Conservation (phyloP, 2,113 vertebrate species). For the Plecotus auritus region DNA sequence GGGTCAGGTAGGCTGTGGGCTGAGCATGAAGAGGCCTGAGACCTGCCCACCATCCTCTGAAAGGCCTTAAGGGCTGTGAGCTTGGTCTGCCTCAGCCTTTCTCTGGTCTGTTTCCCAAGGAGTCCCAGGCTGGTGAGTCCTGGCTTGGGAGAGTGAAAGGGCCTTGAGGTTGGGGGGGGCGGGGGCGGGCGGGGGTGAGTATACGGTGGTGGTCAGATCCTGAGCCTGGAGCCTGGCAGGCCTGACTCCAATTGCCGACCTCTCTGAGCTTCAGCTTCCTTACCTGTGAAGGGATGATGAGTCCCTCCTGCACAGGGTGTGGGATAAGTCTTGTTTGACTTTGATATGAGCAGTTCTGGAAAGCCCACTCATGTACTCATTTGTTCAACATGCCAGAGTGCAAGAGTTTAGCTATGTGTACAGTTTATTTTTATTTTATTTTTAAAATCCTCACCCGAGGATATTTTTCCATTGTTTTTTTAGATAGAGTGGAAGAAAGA, state of each 20-base stretch:
- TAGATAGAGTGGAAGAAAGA: too few species aligned
- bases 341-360: background rate
- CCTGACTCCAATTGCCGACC: background rate
- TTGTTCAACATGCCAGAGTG: too few species aligned
- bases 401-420: background rate
- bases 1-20: background rate
- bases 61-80: background rate
- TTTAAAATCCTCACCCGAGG: too few species aligned
- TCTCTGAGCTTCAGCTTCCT: background rate
- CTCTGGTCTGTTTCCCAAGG: background rate
- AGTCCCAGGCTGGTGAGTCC: background rate
- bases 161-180: too few species aligned
- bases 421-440: background rate
- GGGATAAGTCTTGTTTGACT: background rate
- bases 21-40: background rate
- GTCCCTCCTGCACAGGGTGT: background rate
- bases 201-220: background rate
- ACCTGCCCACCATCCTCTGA: background rate
- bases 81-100: background rate
- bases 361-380: background rate
- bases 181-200: background rate
- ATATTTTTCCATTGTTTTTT: too few species aligned
- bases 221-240: background rate
- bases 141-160: background rate
- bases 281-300: background rate